Conservation (phyloP, 2,888 invertebrate genomes). For the Xanthostigma xanthostigma region DNA sequence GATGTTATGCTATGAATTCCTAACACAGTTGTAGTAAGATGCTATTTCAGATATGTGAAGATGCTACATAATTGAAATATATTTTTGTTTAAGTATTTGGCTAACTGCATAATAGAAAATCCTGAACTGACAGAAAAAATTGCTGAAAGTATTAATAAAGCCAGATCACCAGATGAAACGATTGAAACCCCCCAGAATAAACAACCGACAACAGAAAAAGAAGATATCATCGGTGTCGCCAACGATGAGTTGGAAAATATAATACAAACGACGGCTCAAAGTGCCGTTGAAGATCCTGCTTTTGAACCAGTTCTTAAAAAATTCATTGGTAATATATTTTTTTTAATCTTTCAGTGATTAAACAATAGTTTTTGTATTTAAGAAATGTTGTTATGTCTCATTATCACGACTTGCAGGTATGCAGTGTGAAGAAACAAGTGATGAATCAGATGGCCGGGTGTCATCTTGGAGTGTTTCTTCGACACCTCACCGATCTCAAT, state of each 20-base stretch:
- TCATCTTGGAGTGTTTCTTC: slow-evolving; percentile 9
- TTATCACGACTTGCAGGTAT: too few species aligned
- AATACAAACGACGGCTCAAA: slow-evolving; percentile 31
- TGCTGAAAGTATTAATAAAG: slow-evolving; percentile 36
- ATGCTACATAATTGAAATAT: neutral
- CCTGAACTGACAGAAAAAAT: slow-evolving; percentile 36
- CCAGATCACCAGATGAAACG: slow-evolving; percentile 17
- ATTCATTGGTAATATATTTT: slow-evolving; percentile 22
- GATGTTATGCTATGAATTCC: too few species aligned
- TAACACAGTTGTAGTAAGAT: too few species aligned
- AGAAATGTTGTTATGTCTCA: neutral
- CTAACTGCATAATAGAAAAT: slow-evolving; percentile 31
- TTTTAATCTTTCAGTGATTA: neutral
- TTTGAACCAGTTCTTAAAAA: slow-evolving; percentile 35
- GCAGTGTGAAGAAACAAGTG: slow-evolving; percentile 6
- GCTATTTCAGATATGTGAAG: too few species aligned
- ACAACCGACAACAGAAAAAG: neutral
- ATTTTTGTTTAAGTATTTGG: slow-evolving; percentile 24
- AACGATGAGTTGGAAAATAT: slow-evolving; percentile 17
- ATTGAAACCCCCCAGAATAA: neutral
- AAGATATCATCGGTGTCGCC: neutral
- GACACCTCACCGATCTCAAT: slow-evolving; percentile 9
- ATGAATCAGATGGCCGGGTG: slow-evolving; percentile 5
- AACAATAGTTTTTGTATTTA: neutral
- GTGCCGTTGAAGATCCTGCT: slow-evolving; percentile 33